These are phyloP conservation scores for Perodicticus potto DNA, from an alignment of 2,797 vertebrate genomes.

Conservation along the genomic window DNA sequence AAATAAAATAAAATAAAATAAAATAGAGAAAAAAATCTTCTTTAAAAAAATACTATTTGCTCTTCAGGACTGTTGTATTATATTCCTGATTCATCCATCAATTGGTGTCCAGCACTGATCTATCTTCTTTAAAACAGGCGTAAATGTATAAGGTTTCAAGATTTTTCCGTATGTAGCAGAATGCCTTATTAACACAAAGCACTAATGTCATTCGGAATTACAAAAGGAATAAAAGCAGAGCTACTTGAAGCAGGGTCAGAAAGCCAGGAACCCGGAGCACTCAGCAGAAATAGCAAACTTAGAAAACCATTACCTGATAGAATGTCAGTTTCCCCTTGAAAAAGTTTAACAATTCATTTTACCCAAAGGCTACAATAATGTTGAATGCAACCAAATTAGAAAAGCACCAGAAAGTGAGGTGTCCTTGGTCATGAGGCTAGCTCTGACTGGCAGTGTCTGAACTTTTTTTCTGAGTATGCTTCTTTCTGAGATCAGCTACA, in stretches of 20 bases:
- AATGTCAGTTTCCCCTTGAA: slow-evolving; percentile 21
- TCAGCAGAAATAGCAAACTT: slow-evolving; percentile 6
- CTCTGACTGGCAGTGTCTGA: not conserved
- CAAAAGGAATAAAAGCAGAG: slow-evolving; percentile 41
- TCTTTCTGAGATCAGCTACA: not conserved
- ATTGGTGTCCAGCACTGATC: not conserved
- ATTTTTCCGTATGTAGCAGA: not conserved
- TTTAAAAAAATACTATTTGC: slow-evolving; percentile 29
- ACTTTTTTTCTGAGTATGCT: not conserved
- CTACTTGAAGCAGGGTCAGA: not conserved
- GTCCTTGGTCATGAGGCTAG: not conserved
- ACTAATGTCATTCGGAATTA: slow-evolving; percentile 19
- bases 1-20: too few species aligned
- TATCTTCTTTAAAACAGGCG: slow-evolving; percentile 10
- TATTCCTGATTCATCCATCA: slow-evolving; percentile 44
- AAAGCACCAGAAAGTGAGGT: not conserved
- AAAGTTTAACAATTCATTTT: slow-evolving; percentile 62
- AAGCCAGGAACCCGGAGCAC: not conserved
- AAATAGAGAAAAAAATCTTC: not conserved
- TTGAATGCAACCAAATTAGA: slow-evolving; percentile 27
- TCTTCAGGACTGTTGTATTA: not conserved
- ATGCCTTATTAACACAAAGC: slow-evolving; percentile 42
- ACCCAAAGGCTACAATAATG: not conserved
- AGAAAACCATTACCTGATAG: not conserved
- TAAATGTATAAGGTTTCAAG: not conserved